Percentiles rank a stretch among this genome's conserved stretches.
Conservation (phyloP, 1,140 invertebrate genomes). For the Spodoptera frugiperda region DNA sequence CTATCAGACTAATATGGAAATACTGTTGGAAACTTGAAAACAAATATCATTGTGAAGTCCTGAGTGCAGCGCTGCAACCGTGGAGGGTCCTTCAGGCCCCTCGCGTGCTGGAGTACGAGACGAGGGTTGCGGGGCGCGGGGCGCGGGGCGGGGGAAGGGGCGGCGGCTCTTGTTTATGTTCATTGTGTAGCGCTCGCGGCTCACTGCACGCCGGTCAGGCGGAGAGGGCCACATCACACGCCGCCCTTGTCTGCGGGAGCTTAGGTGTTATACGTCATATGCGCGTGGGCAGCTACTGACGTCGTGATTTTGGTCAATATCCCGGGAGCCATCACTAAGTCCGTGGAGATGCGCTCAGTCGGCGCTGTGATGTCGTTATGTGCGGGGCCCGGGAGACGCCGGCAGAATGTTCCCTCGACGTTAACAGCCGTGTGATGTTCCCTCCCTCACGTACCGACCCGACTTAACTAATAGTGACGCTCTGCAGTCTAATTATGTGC, state of each 20-base stretch:
- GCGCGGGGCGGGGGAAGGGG: neutral
- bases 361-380: neutral
- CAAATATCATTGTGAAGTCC: slow-evolving; percentile 10
- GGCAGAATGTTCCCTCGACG: neutral
- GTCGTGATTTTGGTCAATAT: neutral
- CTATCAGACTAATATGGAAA: slow-evolving; percentile 21
- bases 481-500: slow-evolving; percentile 18
- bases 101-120: neutral
- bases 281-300: too few relatives aligned
- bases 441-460: neutral
- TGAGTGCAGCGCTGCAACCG: slow-evolving; percentile 15
- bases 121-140: neutral
- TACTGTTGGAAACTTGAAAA: slow-evolving; percentile 19
- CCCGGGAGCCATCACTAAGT: slow-evolving; percentile 8
- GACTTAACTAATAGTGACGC: neutral
- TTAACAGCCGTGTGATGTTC: neutral
- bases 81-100: slow-evolving; percentile 2
- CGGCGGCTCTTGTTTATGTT: slow-evolving; percentile 31
- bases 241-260: neutral
- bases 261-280: too few relatives aligned
- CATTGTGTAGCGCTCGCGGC: slow-evolving; percentile 38
- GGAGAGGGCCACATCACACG: slow-evolving; percentile 13
- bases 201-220: slow-evolving; percentile 17
- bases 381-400: neutral
- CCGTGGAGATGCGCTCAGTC: too few relatives aligned